Conservation (phyloP, 2,113 vertebrate genomes). For the Neogale vison region DNA sequence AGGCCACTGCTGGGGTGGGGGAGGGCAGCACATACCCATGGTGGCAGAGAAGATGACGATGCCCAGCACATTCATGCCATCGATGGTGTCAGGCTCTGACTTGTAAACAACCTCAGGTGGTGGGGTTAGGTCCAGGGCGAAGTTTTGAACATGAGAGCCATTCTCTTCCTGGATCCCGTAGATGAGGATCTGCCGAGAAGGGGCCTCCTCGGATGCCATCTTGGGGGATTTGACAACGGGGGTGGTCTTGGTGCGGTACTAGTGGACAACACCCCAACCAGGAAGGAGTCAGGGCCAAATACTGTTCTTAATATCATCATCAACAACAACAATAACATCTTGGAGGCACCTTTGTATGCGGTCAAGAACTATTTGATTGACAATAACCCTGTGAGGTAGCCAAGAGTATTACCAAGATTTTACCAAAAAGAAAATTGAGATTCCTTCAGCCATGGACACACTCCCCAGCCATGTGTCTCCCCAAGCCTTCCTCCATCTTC, state of each 20-base stretch:
- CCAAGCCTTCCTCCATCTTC: background rate
- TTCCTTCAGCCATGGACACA: background rate
- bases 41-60: constrained; percentile 98
- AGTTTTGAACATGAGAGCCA: constrained; percentile 92
- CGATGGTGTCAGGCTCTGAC: constrained; percentile 94
- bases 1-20: rapidly evolving
- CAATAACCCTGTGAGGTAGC: background rate
- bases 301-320: background rate
- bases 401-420: background rate
- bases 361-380: background rate
- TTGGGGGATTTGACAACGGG: constrained; percentile 89
- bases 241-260: constrained; percentile 96
- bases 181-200: constrained; percentile 89
- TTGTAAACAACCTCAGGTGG: constrained; percentile 95
- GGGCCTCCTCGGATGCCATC: constrained; percentile 84
- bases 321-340: background rate
- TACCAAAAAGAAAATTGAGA: background rate
- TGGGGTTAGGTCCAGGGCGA: constrained; percentile 95
- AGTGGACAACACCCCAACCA: constrained; percentile 51
- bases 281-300: background rate
- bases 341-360: background rate
- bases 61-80: constrained; percentile 98
- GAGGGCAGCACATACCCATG: constrained; percentile 90
- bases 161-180: constrained; percentile 96
- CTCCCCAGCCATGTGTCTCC: background rate